Evolutionary conservation across 2,113 vertebrate genomes (phyloP), one percentile per base, ranked within the genome.

Genomic region (Cercocebus atys): DNA sequence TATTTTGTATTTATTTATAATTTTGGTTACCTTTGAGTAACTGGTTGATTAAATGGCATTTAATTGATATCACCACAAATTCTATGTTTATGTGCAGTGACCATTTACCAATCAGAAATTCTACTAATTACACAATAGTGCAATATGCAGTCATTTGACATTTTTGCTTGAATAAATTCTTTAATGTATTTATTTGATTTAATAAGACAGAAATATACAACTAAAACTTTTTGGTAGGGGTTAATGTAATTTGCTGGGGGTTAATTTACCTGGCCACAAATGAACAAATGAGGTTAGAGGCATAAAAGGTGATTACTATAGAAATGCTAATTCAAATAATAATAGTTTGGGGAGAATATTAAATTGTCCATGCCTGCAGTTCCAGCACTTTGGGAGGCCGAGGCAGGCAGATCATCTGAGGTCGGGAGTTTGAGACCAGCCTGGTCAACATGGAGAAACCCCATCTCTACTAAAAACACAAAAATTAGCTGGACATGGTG

Each of bases 11-110:
- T 97, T 20, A 70, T 47, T 80, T 70, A 50, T 72, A 76, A 78
- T 52, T 5, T 45, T 10, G 73, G 11, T 85, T 92, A 52, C 66
- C 35, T 91, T 88, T 64, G 38, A 90, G 8, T 38, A 72, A 93
- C 90, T 76, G 57, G 80, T 59, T 93, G 13, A 90, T 80, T 88
- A 95, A 91, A 20, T 88, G 14, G 9, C 35, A 75, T 85, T 84
- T 55, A 35, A 93, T 83, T 70, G 86, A 38, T 68, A 83, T 79
- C 7, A 8, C 2, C 32, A 79, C n/a, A 86, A 94, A 35, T 50
- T 88, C 27, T 88, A 32, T 18, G 25, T 59, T 30, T 13, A 75
- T 18, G 22, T 25, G 0, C 50, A 97, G 38, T 59, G 64, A 52
- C 38, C 59, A 8, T 43, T 94, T 76, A 59, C 0, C 43, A 83